Base-by-base conservation (phyloP, 2,113 vertebrate species). In the Lipophrys pholis region DNA sequence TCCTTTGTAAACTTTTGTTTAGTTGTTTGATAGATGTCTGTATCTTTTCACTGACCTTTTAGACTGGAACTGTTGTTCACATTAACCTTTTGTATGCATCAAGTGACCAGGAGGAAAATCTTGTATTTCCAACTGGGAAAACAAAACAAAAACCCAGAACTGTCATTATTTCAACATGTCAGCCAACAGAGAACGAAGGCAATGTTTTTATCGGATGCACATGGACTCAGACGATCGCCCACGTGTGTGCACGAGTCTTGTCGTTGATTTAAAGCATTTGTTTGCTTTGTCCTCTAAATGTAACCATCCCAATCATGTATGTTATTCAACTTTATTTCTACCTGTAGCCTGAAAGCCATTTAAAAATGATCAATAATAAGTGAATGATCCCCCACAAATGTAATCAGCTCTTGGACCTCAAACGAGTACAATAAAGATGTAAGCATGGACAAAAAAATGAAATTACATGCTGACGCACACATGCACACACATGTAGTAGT, bases 71-170 rank as follows among this genome's bases (percentile, higher is more conserved):
- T 72, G 61, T 83, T 82, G 69, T 86, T 87, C 60, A 39, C 80
- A 84, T 83, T 89, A 90, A 92, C 88, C 89, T 91, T 89, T 90
- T 35, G 59, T 73, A 53, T 65, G 73, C 49, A 76, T 80, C 87
- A 89, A 78, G 72, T 62, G 68, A 56, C 58, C 70, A 60, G 36
- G 69, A 68, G 75, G 56, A 81, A 17, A 77, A 73, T 77, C 42
- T 69, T 79, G n/a, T 77, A 70, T 67, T 76, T 43, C 14, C 40
- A 43, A 41, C 69, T 70, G 42, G 72, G 49, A 78, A 68, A 11
- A 35, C 67, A 64, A 70, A 69, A 71, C 56, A 62, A 38, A 59
- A 83, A n/a, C n/a, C 80, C 55, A 12, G 30, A 39, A 46, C 65
- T 78, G 83, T 64, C 81, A 78, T 86, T 73, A 80, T 83, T 80